These are phyloP conservation scores for Valencia hispanica DNA, from an alignment of 2,797 vertebrate genomes.

Conservation along the genomic window DNA sequence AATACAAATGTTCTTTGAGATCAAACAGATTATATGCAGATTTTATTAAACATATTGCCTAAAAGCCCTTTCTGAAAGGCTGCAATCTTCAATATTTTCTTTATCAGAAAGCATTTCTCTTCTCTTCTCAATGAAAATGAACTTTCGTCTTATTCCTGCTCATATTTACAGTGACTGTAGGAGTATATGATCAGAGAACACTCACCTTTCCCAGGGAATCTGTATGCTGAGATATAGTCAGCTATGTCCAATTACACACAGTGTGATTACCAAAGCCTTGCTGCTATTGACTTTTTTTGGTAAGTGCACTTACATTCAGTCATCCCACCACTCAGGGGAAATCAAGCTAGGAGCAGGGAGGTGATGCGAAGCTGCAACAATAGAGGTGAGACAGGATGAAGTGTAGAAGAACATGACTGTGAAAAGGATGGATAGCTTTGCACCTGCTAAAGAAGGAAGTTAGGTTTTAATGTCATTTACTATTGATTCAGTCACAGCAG, in stretches of 20 bases:
- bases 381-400: slow-evolving; percentile 5
- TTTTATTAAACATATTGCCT: neutral
- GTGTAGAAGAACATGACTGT: neutral
- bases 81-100: slow-evolving; percentile 11
- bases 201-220: slow-evolving; percentile 27
- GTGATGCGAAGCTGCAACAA: slow-evolving; percentile 10
- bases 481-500: neutral
- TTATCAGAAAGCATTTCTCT: slow-evolving; percentile 25
- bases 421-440: neutral
- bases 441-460: neutral
- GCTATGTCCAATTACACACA: neutral
- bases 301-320: slow-evolving; percentile 5
- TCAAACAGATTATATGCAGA: too few species aligned
- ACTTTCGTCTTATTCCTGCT: slow-evolving; percentile 18
- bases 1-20: neutral
- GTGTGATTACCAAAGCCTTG: slow-evolving; percentile 21
- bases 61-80: neutral
- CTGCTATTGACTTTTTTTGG: slow-evolving; percentile 13
- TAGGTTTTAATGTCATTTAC: neutral
- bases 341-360: slow-evolving; percentile 11
- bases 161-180: slow-evolving; percentile 26
- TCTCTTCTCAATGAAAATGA: slow-evolving; percentile 23
- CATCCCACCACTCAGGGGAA: slow-evolving; percentile 23
- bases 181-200: slow-evolving; percentile 2
- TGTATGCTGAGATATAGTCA: neutral